These are phyloP conservation scores for Geophilus truncorum DNA, from an alignment of 2,888 invertebrate genomes.

Conservation along the genomic window DNA sequence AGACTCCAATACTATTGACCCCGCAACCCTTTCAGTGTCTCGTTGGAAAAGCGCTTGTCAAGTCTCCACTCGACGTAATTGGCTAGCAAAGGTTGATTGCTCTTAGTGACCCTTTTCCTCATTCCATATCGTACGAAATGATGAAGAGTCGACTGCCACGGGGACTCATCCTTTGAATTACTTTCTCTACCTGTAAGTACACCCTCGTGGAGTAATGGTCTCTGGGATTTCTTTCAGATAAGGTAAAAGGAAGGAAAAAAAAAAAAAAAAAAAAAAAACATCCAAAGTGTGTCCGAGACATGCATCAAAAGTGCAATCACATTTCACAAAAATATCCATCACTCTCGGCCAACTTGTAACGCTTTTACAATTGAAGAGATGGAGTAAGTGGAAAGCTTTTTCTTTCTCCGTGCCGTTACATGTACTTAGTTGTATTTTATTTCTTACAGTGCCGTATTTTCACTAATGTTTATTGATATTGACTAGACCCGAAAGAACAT, in stretches of 20 bases:
- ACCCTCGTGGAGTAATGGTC: conserved; percentile 13
- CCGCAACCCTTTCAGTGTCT: conserved; percentile 9
- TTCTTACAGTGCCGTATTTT: too few species aligned
- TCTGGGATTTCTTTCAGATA: conserved; percentile 11
- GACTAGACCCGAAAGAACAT: too few species aligned
- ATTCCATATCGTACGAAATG: conserved; percentile 19
- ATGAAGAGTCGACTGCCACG: conserved; percentile 18
- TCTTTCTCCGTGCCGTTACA: neutral
- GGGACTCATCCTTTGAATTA: conserved; percentile 27
- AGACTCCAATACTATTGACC: conserved; percentile 2
- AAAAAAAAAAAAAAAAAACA: neutral
- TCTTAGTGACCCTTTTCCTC: conserved; percentile 22
- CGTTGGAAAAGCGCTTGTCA: conserved; percentile 7
- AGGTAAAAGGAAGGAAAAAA: too few species aligned
- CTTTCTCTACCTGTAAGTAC: conserved; percentile 23
- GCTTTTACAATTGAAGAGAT: neutral
- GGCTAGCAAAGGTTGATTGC: conserved; percentile 27
- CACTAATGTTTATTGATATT: too few species aligned
- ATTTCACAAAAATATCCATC: neutral
- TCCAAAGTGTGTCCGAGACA: conserved; percentile 3
- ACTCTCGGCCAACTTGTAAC: neutral
- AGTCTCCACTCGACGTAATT: neutral
- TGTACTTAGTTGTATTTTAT: too few species aligned
- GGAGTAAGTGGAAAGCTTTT: neutral
- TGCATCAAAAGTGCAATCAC: conserved; percentile 21